A percentile compares a stretch with the other conserved stretches of the same genome.
phyloP scores from a whole-genome alignment of 1,140 invertebrate species.

The Lepidostoma basale region DNA sequence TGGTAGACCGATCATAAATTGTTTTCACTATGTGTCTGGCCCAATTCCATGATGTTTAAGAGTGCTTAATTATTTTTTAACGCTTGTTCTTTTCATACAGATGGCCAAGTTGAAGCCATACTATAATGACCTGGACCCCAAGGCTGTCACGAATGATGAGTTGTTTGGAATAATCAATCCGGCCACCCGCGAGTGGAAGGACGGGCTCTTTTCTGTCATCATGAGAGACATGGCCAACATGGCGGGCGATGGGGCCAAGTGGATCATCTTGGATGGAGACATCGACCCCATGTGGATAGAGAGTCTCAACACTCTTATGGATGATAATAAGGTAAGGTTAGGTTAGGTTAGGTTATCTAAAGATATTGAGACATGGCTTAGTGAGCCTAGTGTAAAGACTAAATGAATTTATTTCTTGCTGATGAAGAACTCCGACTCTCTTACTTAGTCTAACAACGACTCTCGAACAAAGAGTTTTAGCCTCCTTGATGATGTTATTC shows the following conservation, averaged over 20 bases:
- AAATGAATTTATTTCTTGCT: background rate
- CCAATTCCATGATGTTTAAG: background rate
- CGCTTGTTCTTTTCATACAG: constrained; percentile 32
- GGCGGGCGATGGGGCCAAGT: constrained; percentile 85
- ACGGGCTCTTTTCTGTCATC: constrained; percentile 90
- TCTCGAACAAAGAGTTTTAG: no score
- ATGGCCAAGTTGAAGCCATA: constrained; percentile 79
- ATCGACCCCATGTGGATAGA: constrained; percentile 99
- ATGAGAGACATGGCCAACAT: constrained; percentile 94
- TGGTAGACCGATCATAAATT: no score
- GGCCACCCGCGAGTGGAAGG: constrained; percentile 94
- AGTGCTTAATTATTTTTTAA: constrained; percentile 2
- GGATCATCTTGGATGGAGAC: constrained; percentile 96
- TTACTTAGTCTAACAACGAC: no score
- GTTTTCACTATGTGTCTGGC: no score
- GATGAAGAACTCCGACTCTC: background rate
- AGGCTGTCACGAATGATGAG: constrained; percentile 95
- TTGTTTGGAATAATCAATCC: constrained; percentile 96
- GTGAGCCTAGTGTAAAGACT: no score
- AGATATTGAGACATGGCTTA: no score
- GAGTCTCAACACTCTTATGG: constrained; percentile 88
- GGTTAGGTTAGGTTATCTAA: background rate
- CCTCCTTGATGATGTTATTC: no score
- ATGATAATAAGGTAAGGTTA: constrained; percentile 73
- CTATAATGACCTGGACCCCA: constrained; percentile 91